These are phyloP conservation scores for Rhyacophila evoluta DNA, from an alignment of 2,888 invertebrate genomes.

Conservation along the genomic window DNA sequence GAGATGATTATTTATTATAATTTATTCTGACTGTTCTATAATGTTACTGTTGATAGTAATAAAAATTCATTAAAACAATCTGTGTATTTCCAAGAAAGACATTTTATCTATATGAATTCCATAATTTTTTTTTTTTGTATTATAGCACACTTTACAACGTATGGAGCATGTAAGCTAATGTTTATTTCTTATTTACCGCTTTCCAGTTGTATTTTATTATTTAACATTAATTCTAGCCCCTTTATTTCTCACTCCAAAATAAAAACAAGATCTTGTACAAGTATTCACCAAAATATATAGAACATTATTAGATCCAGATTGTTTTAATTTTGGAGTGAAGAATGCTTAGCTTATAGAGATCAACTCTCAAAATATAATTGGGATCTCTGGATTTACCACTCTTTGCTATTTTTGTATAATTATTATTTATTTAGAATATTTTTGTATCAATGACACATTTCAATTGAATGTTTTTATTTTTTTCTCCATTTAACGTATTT, in stretches of 20 bases:
- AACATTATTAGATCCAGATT: background rate
- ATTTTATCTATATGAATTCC: conserved; percentile 24
- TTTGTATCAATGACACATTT: background rate
- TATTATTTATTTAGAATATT: background rate
- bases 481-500: background rate
- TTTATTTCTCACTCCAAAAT: background rate
- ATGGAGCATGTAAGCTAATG: conserved; percentile 24
- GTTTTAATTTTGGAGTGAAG: background rate
- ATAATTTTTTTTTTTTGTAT: conserved; percentile 23
- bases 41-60: background rate
- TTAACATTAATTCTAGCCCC: background rate
- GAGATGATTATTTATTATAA: background rate
- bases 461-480: background rate
- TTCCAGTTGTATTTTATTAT: background rate
- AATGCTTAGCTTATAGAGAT: background rate
- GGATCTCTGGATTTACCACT: background rate
- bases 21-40: background rate
- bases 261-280: too few relatives aligned
- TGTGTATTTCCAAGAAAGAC: conserved; percentile 10
- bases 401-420: background rate
- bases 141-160: conserved; percentile 18
- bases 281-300: background rate
- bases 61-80: background rate
- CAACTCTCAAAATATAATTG: conserved; percentile 6
- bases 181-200: conserved; percentile 13